phyloP scores from a whole-genome alignment of 1,140 invertebrate species.

The Drosophila biarmipes region DNA sequence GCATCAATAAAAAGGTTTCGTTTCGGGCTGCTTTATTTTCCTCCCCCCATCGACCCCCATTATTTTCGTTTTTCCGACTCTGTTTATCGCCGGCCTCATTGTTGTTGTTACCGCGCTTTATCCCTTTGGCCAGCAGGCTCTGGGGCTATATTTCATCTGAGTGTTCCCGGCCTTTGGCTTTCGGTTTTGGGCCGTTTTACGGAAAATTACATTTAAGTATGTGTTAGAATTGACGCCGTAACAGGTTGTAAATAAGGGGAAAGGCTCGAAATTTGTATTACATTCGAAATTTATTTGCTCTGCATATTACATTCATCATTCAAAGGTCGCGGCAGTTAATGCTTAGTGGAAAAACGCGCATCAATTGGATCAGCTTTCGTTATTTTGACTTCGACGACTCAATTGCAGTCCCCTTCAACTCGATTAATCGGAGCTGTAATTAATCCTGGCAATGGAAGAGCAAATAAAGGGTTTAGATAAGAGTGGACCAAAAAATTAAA shows the following conservation, averaged over 20 bases:
- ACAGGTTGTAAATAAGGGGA: slow-evolving; percentile 78
- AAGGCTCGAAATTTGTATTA: slow-evolving; percentile 41
- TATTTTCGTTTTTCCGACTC: slow-evolving; percentile 40
- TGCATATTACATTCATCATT: slow-evolving; percentile 24
- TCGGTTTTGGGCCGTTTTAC: slow-evolving; percentile 62
- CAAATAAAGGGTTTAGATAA: slow-evolving; percentile 7
- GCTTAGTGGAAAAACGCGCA: neutral
- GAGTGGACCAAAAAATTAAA: slow-evolving; percentile 33
- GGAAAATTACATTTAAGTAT: slow-evolving; percentile 81
- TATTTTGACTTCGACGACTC: slow-evolving; percentile 1
- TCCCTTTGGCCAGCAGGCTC: slow-evolving; percentile 62
- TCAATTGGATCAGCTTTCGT: neutral
- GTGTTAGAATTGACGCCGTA: slow-evolving; percentile 78
- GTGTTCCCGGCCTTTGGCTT: slow-evolving; percentile 43
- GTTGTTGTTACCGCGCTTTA: slow-evolving; percentile 61
- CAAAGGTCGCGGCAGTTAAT: neutral
- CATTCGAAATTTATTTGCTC: slow-evolving; percentile 49
- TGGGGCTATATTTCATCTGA: slow-evolving; percentile 56
- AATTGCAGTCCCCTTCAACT: slow-evolving; percentile 11
- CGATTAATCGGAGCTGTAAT: slow-evolving; percentile 41
- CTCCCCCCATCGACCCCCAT: slow-evolving; percentile 15
- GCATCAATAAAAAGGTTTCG: slow-evolving; percentile 78
- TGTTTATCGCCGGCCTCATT: slow-evolving; percentile 59
- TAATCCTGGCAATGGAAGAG: slow-evolving; percentile 37
- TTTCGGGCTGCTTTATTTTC: slow-evolving; percentile 50